Evolutionary conservation across 2,888 invertebrate genomes (phyloP).

Genomic region (Chymomyza amoena): DNA sequence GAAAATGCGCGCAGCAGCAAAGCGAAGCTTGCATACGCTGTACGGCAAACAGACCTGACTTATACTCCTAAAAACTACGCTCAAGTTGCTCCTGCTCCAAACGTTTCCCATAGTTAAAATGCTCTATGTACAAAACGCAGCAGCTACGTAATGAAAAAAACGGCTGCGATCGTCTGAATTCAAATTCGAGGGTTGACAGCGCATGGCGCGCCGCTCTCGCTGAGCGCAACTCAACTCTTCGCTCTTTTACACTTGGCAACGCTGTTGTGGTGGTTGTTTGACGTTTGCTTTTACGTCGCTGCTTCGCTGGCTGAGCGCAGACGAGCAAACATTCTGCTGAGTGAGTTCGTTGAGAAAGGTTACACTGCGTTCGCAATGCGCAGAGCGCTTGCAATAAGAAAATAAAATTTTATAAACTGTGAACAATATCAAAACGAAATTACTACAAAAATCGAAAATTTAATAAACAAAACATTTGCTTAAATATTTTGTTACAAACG

Average conservation of each 20-base stretch:
- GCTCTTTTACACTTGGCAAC: conserved; percentile 38
- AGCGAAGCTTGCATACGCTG: conserved; percentile 44
- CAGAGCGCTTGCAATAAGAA: conserved; percentile 18
- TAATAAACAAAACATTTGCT: background rate
- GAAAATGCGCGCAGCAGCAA: background rate
- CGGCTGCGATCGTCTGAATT: background rate
- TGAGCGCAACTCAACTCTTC: background rate
- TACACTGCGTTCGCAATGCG: conserved; percentile 25
- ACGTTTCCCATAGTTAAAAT: background rate
- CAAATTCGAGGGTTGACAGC: conserved; percentile 1
- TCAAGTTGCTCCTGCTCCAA: background rate
- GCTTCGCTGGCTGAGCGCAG: conserved; percentile 20
- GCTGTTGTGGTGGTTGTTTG: conserved; percentile 59
- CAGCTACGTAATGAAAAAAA: background rate
- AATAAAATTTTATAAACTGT: background rate
- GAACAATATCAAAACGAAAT: conserved; percentile 2
- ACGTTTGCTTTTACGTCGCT: conserved; percentile 49
- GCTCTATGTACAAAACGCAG: background rate
- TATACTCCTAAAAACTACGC: background rate
- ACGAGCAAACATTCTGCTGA: conserved; percentile 38
- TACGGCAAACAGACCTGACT: background rate
- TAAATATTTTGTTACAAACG: background rate
- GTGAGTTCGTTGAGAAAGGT: conserved; percentile 41
- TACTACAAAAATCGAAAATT: conserved; percentile 17
- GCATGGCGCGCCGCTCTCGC: background rate